phyloP scores from a whole-genome alignment of 2,797 vertebrate genomes.

The Alosa sapidissima region DNA sequence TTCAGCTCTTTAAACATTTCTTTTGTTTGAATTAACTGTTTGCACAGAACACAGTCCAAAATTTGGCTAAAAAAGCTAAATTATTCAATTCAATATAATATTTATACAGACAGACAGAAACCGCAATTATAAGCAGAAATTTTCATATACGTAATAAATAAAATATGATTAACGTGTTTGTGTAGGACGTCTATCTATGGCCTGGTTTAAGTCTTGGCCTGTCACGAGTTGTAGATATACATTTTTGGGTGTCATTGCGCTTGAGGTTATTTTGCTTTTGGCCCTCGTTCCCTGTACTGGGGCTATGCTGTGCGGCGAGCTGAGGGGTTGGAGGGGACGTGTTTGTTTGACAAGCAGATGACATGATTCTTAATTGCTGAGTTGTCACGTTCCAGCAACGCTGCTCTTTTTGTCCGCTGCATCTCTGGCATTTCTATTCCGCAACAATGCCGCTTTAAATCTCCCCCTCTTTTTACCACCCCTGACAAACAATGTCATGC shows the following conservation, averaged over 20 bases:
- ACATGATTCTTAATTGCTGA: slow-evolving; percentile 69
- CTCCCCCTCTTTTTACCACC: slow-evolving; percentile 76
- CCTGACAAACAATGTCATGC: slow-evolving; percentile 91
- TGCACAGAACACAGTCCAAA: neutral
- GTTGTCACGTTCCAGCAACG: slow-evolving; percentile 75
- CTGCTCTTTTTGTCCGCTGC: slow-evolving; percentile 79
- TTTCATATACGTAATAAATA: neutral
- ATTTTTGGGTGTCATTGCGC: neutral
- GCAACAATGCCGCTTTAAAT: slow-evolving; percentile 83
- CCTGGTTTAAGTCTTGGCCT: neutral
- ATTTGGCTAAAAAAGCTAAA: slow-evolving; percentile 1
- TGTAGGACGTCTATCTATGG: neutral
- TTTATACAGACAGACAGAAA: too few relatives aligned
- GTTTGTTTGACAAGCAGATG: slow-evolving; percentile 55
- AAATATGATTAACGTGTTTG: neutral
- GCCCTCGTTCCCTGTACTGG: neutral
- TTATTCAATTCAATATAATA: slow-evolving; percentile 57
- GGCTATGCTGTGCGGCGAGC: neutral
- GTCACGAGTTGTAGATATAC: neutral
- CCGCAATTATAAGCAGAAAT: too few relatives aligned
- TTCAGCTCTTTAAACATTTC: neutral
- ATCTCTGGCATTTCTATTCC: slow-evolving; percentile 77
- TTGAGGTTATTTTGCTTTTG: neutral
- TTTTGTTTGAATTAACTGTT: neutral
- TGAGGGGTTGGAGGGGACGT: slow-evolving; percentile 36